A percentile compares a stretch with the other conserved stretches of the same genome.
Conservation (phyloP, 2,888 invertebrate species). For the Nephrocerus scutellatus region DNA sequence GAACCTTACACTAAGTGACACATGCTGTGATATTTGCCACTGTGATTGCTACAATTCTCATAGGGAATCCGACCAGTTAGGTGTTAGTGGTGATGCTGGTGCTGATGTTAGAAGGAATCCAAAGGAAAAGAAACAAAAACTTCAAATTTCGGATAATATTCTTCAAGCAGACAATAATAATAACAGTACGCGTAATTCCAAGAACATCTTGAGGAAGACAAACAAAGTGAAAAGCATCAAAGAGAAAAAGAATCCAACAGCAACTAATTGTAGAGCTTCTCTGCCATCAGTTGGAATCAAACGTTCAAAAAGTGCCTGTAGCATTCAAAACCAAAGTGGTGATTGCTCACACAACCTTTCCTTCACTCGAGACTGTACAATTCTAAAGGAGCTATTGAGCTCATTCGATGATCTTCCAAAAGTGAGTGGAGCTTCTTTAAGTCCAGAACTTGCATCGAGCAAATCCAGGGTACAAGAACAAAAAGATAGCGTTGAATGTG, state of each 20-base stretch:
- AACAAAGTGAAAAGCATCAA: too few relatives aligned
- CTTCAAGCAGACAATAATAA: too few relatives aligned
- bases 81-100: too few relatives aligned
- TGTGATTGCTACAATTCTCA: constrained; percentile 44
- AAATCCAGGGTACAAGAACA: neutral
- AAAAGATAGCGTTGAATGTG: constrained; percentile 24
- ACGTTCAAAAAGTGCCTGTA: constrained; percentile 37
- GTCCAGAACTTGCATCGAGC: neutral
- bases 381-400: constrained; percentile 30
- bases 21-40: constrained; percentile 43
- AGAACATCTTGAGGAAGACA: too few relatives aligned
- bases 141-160: too few relatives aligned
- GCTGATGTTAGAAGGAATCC: too few relatives aligned
- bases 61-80: constrained; percentile 29
- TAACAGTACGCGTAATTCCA: too few relatives aligned
- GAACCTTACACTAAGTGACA: constrained; percentile 31
- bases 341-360: constrained; percentile 11
- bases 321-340: constrained; percentile 26
- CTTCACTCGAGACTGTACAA: constrained; percentile 35
- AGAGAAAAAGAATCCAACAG: too few relatives aligned
- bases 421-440: too few relatives aligned
- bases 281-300: too few relatives aligned
- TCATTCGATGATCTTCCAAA: constrained; percentile 20
- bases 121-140: too few relatives aligned
- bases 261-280: too few relatives aligned